These are phyloP conservation scores for Paragorgia papillata DNA, from an alignment of 92 coral and sea anemone species.

Conservation along the genomic window DNA sequence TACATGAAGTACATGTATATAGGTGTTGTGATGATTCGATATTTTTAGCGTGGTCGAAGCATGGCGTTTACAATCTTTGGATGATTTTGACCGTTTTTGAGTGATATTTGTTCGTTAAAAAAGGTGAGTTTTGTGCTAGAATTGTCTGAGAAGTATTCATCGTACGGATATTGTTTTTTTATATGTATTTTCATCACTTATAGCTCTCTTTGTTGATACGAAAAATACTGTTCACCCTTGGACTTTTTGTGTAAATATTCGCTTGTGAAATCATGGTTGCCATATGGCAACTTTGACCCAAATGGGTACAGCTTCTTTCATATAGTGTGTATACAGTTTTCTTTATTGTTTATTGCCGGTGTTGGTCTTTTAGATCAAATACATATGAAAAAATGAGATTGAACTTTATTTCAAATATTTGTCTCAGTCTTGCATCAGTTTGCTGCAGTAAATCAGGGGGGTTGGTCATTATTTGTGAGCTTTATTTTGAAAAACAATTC, in stretches of 20 bases:
- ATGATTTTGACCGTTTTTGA: not conserved
- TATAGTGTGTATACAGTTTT: too few relatives aligned
- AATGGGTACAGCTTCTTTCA: too few relatives aligned
- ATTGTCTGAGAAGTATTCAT: not conserved
- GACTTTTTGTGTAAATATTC: constrained; percentile 4
- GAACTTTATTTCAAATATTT: too few relatives aligned
- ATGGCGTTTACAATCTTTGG: too few relatives aligned
- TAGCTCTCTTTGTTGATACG: constrained; percentile 22
- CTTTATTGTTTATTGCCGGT: not conserved
- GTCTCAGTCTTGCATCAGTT: too few relatives aligned
- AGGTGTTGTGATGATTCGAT: not conserved
- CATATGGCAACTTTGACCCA: too few relatives aligned
- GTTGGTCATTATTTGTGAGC: too few relatives aligned
- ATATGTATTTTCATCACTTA: not conserved
- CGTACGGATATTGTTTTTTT: too few relatives aligned
- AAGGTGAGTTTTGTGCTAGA: constrained; percentile 21
- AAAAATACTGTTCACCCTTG: constrained; percentile 9
- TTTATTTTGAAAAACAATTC: too few relatives aligned
- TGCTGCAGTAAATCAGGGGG: too few relatives aligned
- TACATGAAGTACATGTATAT: constrained; percentile 2
- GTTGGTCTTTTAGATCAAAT: not conserved
- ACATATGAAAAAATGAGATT: too few relatives aligned
- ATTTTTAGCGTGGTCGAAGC: not conserved
- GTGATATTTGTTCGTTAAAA: constrained; percentile 19
- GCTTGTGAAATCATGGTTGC: constrained; percentile 29